phyloP scores from a whole-genome alignment of 2,888 invertebrate genomes.

The Formica aserva region DNA sequence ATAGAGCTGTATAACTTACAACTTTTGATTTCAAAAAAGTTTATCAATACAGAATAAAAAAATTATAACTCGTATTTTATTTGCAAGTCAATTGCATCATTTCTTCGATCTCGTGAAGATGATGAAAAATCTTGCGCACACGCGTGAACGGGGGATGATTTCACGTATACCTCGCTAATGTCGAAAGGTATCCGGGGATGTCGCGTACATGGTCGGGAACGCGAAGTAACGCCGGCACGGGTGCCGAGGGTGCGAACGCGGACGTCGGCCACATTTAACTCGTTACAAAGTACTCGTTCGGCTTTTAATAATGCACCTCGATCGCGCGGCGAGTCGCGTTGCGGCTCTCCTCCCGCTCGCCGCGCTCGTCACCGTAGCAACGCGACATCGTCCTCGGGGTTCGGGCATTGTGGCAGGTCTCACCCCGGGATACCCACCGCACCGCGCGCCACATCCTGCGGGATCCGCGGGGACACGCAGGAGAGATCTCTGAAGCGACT shows the following conservation, averaged over 20 bases:
- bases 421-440: slow-evolving; percentile 37
- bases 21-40: background rate
- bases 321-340: slow-evolving; percentile 70
- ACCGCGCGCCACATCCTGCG: slow-evolving; percentile 54
- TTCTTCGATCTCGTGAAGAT: background rate
- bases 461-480: slow-evolving; percentile 55
- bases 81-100: background rate
- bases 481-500: slow-evolving; percentile 80
- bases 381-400: slow-evolving; percentile 59
- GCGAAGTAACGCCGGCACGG: slow-evolving; percentile 30
- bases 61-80: too few species aligned
- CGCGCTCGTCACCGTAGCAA: slow-evolving; percentile 80
- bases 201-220: slow-evolving; percentile 11
- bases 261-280: slow-evolving; percentile 53
- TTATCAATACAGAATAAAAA: background rate
- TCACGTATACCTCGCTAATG: background rate
- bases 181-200: slow-evolving; percentile 19
- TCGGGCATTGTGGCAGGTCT: slow-evolving; percentile 60
- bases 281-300: slow-evolving; percentile 75
- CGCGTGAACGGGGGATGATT: background rate
- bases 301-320: slow-evolving; percentile 80
- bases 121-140: background rate
- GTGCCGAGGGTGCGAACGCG: slow-evolving; percentile 10
- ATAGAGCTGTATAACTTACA: background rate
- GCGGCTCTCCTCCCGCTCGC: slow-evolving; percentile 72